phyloP scores from a whole-genome alignment of 2,113 vertebrate species.

The Carettochelys insculpta region DNA sequence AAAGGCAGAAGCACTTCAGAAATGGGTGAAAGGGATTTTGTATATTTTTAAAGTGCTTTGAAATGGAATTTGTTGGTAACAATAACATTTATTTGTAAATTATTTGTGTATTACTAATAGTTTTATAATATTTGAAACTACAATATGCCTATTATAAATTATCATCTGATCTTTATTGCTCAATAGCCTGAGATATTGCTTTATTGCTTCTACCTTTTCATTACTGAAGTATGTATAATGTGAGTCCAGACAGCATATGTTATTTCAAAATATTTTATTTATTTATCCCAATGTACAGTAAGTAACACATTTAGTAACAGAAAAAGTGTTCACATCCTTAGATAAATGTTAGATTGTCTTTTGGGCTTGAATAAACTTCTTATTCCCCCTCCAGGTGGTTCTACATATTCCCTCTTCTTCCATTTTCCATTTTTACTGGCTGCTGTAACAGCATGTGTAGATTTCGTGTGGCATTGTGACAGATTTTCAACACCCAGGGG shows the following conservation, averaged over 20 bases:
- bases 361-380: background rate
- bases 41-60: background rate
- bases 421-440: constrained; percentile 23
- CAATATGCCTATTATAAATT: background rate
- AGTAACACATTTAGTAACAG: constrained; percentile 1
- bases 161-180: constrained; percentile 27
- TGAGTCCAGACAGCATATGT: background rate
- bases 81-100: background rate
- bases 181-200: constrained; percentile 11
- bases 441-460: background rate
- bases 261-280: constrained; percentile 36
- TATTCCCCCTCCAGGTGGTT: background rate
- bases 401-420: background rate
- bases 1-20: constrained; percentile 14
- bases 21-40: background rate
- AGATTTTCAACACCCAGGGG: constrained; percentile 19
- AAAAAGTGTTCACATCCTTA: constrained; percentile 20
- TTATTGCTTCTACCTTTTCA: constrained; percentile 20
- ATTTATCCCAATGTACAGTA: constrained; percentile 23
- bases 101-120: constrained; percentile 11
- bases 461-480: background rate
- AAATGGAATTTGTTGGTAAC: background rate
- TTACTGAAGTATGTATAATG: background rate
- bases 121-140: background rate
- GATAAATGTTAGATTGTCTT: constrained; percentile 36